phyloP scores from a whole-genome alignment of 2,797 vertebrate genomes.

The Brachymystax lenok region DNA sequence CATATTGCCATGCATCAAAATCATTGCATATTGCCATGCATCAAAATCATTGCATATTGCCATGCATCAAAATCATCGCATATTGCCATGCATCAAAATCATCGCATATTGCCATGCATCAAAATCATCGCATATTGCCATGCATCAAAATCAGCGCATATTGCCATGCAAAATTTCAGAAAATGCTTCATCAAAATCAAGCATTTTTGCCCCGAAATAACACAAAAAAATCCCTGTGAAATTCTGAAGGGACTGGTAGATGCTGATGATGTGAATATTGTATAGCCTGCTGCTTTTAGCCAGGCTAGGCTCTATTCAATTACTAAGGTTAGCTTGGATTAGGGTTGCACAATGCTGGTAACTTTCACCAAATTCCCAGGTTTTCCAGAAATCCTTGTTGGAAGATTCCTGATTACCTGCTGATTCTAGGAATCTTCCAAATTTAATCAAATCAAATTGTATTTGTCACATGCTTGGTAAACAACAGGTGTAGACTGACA shows the following conservation, averaged over 20 bases:
- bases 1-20: slow-evolving; percentile 16
- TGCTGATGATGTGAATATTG: slow-evolving; percentile 38
- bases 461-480: too few relatives aligned
- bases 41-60: too few relatives aligned
- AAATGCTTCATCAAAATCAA: too few relatives aligned
- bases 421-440: not conserved
- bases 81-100: slow-evolving; percentile 7
- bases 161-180: not conserved
- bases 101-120: too few relatives aligned
- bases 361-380: not conserved
- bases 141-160: slow-evolving; percentile 7
- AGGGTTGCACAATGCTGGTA: not conserved
- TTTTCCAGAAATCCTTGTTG: not conserved
- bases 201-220: too few relatives aligned
- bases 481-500: too few relatives aligned
- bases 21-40: too few relatives aligned
- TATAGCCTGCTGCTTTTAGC: slow-evolving; percentile 61
- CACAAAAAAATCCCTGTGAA: too few relatives aligned
- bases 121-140: too few relatives aligned
- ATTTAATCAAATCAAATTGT: too few relatives aligned
- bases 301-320: slow-evolving; percentile 43
- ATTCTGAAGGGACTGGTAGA: too few relatives aligned
- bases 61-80: slow-evolving; percentile 1
- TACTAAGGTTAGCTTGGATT: slow-evolving; percentile 53
- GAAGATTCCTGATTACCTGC: not conserved